Base-by-base conservation (phyloP, 2,113 vertebrate species). In the Coryphaenoides rupestris region DNA sequence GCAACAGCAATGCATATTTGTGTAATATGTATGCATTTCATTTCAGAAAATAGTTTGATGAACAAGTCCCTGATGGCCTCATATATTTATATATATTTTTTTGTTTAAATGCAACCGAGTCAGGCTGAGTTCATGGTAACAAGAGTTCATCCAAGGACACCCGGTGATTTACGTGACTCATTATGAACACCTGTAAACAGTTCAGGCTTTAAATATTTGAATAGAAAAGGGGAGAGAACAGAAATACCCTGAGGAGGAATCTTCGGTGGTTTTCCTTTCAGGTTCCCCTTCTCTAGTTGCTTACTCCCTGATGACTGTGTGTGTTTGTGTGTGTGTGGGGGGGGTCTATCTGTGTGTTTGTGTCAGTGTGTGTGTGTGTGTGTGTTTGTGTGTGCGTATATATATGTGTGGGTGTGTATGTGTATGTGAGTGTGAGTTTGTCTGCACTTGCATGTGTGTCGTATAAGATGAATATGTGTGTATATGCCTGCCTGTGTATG, bases 201-300 rank as follows among this genome's bases (percentile, higher is more conserved):
- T n/a, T n/a, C 7, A 50, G 47, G 62, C 63, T 72, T 72, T 68
- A 58, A 74, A 47, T 33, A 65, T 66, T 71, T 80, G 58, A 74
- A 74, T 68, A 21, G 62, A 46, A 56, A 45, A n/a, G 0, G 40
- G 49, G 54, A 72, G 60, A 73, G 72, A 58, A 84, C 66, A 67
- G 49, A 66, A 70, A 78, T 15, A 58, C 77, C 81, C 85, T 73
- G 62, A 63, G 76, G 80, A 63, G 46, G 60, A 75, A 60, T 46
- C 46, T 68, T 22, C 14, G 21, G 19, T 19, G 5, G 24, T 23
- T 40, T 47, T 24, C 59, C 55, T 46, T 26, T 46, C 54, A 21
- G 21, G 14, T 55, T 21, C 14, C 5, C 21, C 14, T 15, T 55
- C 54, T 55, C 21, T 15, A 55, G 13, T 3, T 15, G 4, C 7